Conservation (phyloP, 2,797 vertebrate genomes). For the Spatula clypeata region DNA sequence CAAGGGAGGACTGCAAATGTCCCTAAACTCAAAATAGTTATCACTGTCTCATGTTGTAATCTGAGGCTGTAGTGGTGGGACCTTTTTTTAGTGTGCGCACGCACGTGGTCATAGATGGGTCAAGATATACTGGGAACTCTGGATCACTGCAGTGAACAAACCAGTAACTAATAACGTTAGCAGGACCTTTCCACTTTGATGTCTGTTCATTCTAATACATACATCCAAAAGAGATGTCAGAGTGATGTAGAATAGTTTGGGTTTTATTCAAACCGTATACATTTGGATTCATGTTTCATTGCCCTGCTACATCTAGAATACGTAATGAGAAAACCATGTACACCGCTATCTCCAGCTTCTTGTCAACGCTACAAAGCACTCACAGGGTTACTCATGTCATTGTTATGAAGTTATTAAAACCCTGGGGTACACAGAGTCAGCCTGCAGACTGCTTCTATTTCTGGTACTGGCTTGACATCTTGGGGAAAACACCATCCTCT, state of each 20-base stretch:
- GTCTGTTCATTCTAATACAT: not conserved
- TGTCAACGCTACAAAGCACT: not conserved
- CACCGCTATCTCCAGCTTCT: not conserved
- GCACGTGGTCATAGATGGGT: not conserved
- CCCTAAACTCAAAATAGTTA: not conserved
- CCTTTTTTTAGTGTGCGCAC: accelerated
- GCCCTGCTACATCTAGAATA: not conserved
- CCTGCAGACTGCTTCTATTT: conserved; percentile 27
- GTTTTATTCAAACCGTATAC: not conserved
- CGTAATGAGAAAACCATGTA: not conserved
- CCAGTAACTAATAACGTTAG: not conserved
- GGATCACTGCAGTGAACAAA: not conserved
- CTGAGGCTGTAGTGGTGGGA: not conserved
- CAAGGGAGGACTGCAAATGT: not conserved
- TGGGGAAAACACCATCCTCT: not conserved
- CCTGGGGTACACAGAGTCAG: not conserved
- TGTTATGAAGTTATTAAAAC: conserved; percentile 42
- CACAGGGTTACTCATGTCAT: conserved; percentile 15
- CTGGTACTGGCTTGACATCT: not conserved
- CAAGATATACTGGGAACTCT: not conserved
- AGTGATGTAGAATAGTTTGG: not conserved
- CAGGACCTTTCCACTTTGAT: not conserved
- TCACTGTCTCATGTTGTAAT: not conserved
- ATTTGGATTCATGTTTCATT: not conserved
- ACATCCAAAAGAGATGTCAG: not conserved